Percentiles rank a stretch among this genome's conserved stretches.
Conservation (phyloP, 2,113 vertebrate genomes). For the Podarcis muralis region DNA sequence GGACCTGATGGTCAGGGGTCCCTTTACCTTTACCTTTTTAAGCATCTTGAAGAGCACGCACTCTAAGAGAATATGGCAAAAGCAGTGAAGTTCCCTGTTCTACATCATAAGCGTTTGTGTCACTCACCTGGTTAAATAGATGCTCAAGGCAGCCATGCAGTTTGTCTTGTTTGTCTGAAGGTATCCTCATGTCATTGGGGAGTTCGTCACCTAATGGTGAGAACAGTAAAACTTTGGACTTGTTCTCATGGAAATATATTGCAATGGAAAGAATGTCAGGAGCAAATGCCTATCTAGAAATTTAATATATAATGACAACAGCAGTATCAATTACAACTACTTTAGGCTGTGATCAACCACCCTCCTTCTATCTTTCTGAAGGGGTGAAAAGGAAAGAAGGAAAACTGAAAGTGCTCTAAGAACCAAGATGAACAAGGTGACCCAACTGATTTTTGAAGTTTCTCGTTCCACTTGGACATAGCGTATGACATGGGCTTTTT, state of each 20-base stretch:
- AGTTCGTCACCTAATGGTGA: slow-evolving; percentile 88
- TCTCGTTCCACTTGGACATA: neutral
- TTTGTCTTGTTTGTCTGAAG: slow-evolving; percentile 97
- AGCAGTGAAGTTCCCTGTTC: neutral
- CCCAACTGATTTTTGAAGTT: neutral
- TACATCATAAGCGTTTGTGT: neutral
- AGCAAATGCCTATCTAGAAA: neutral
- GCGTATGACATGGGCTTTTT: neutral
- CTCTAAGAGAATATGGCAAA: neutral
- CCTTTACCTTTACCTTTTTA: neutral
- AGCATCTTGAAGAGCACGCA: neutral
- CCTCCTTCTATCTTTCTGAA: neutral
- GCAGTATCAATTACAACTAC: too few species aligned
- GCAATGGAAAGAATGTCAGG: neutral
- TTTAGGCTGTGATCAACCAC: neutral
- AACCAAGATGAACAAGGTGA: neutral
- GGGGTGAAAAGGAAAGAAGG: neutral
- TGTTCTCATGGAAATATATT: neutral
- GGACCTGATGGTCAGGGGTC: too few species aligned
- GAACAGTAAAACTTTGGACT: neutral
- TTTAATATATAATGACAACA: too few species aligned
- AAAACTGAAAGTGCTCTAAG: neutral
- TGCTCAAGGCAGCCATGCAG: slow-evolving; percentile 97
- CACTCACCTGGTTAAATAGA: slow-evolving; percentile 93
- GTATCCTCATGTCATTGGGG: slow-evolving; percentile 96